Percentiles rank a stretch among this genome's conserved stretches.
Evolutionary conservation across 2,113 vertebrate genomes (phyloP).

Genomic region (Beaufortia kweichowensis): DNA sequence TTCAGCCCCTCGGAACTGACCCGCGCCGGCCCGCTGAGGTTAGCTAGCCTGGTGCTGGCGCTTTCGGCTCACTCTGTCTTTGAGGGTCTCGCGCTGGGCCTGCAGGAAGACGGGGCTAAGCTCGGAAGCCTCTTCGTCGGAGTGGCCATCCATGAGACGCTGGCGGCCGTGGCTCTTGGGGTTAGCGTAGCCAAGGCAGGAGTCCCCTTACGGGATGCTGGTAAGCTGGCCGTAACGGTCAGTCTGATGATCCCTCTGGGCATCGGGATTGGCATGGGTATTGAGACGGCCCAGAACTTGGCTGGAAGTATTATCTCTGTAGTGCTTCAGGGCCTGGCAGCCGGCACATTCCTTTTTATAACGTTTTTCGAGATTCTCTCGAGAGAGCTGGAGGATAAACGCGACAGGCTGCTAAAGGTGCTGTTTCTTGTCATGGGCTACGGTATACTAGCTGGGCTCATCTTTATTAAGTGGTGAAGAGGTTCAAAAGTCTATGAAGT

Average conservation of each 20-base stretch:
- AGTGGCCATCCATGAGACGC: conserved; percentile 85
- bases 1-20: conserved; percentile 72
- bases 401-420: conserved; percentile 85
- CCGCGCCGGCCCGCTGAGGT: conserved; percentile 75
- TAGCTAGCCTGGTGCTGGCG: conserved; percentile 83
- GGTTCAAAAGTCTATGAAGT: background rate
- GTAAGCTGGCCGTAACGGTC: conserved; percentile 79
- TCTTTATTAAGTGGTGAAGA: conserved; percentile 85
- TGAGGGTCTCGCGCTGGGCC: conserved; percentile 87
- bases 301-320: conserved; percentile 75
- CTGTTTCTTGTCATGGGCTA: conserved; percentile 90
- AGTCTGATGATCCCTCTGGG: conserved; percentile 89
- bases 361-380: conserved; percentile 91
- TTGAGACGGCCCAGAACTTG: conserved; percentile 76
- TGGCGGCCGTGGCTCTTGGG: conserved; percentile 85
- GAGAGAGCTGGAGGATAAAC: conserved; percentile 88
- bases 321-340: conserved; percentile 85
- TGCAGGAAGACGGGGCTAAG: conserved; percentile 83
- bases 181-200: conserved; percentile 82
- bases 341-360: conserved; percentile 89
- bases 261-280: conserved; percentile 79
- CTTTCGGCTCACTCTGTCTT: conserved; percentile 87
- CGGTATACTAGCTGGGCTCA: conserved; percentile 74
- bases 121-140: conserved; percentile 83
- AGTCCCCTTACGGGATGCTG: conserved; percentile 75